phyloP scores from a whole-genome alignment of 2,888 invertebrate species.

The Pandemis cinnamomeana region DNA sequence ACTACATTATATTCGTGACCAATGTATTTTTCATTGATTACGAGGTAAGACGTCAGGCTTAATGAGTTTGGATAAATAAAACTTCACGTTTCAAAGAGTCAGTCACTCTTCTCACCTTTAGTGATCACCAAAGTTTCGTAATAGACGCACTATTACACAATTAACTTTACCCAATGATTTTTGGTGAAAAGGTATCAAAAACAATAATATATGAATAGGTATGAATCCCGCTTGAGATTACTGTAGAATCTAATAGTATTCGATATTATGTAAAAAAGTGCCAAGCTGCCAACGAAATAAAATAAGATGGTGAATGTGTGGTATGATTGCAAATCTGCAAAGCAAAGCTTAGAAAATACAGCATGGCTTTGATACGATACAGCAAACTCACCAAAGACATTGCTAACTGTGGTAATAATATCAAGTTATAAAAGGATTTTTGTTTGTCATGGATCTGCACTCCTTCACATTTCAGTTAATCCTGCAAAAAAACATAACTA shows the following conservation, averaged over 20 bases:
- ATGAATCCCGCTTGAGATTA: not conserved
- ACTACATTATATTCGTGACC: no score
- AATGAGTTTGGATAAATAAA: no score
- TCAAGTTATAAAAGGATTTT: not conserved
- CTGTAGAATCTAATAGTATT: not conserved
- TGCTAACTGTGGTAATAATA: constrained; percentile 10
- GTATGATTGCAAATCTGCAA: constrained; percentile 8
- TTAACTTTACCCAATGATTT: not conserved
- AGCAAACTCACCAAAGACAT: constrained; percentile 48
- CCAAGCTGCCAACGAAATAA: not conserved
- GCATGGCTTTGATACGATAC: constrained; percentile 2
- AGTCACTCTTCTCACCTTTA: no score
- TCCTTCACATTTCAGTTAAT: constrained; percentile 26
- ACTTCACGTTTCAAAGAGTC: no score
- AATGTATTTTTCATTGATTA: no score
- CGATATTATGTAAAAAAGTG: not conserved
- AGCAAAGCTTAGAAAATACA: constrained; percentile 20
- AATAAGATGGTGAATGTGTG: not conserved
- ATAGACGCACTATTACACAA: no score
- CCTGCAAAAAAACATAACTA: constrained; percentile 24
- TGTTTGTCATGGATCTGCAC: constrained; percentile 8
- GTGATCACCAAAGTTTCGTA: no score
- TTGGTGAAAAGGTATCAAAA: not conserved
- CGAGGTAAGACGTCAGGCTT: no score
- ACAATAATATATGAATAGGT: not conserved